Evolutionary conservation across 1,140 invertebrate genomes (phyloP).

Genomic region (Copidosoma floridanum): DNA sequence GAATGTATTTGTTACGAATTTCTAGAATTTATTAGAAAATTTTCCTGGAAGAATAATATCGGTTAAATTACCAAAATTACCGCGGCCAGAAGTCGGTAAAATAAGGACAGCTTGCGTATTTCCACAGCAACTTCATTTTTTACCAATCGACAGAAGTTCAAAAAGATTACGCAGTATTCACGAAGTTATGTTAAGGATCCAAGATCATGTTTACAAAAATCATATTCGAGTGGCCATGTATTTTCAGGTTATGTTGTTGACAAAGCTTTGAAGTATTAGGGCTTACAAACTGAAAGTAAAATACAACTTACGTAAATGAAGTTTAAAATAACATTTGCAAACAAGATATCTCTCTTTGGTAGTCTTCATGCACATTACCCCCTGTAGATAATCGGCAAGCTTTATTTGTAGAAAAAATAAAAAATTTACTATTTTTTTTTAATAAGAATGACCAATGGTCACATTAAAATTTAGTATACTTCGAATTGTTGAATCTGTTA

Average conservation of each 20-base stretch:
- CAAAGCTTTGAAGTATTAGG: no score
- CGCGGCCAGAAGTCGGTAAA: slow-evolving; percentile 63
- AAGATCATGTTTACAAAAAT: slow-evolving; percentile 62
- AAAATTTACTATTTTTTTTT: no score
- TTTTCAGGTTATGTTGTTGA: slow-evolving; percentile 63
- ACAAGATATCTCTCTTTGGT: no score
- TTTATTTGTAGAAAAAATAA: not conserved
- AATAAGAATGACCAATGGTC: no score
- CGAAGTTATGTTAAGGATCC: slow-evolving; percentile 55
- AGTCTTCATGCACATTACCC: no score
- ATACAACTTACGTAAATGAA: no score
- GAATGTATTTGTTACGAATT: no score
- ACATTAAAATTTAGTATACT: no score
- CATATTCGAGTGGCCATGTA: slow-evolving; percentile 64
- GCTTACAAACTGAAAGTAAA: no score
- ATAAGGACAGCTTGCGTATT: slow-evolving; percentile 55
- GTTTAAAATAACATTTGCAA: no score
- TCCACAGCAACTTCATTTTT: slow-evolving; percentile 59
- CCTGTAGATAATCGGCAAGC: no score
- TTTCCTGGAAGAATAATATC: slow-evolving; percentile 66
- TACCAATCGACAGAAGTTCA: slow-evolving; percentile 50
- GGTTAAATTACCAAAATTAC: slow-evolving; percentile 65
- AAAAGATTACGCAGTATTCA: slow-evolving; percentile 49
- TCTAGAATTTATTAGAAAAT: slow-evolving; percentile 56
- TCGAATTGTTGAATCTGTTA: no score